Evolutionary conservation across 2,888 invertebrate species (phyloP), one percentile per base, ranked within the genome.

Genomic region (Phortica magna): DNA sequence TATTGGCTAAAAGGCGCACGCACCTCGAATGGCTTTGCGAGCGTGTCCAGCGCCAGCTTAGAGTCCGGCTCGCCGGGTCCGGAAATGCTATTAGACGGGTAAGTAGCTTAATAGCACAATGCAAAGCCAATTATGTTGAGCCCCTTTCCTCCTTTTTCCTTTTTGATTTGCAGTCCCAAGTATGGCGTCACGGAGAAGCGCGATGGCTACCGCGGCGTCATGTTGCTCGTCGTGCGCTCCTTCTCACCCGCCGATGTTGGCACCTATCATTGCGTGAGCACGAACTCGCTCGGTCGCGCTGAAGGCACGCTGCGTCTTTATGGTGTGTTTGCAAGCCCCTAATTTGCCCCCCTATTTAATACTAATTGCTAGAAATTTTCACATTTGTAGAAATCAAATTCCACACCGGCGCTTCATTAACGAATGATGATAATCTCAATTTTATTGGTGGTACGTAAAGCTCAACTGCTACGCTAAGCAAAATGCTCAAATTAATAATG

Each of bases 61-160:
- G 92, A 92, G 79, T 79, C 89, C 2, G 91, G 91, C n/a, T 92
- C 91, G 72, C 91, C 91, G 0, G 89, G 92, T 0, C 92, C 92
- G 10, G 96, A 96, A 91, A 96, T 96, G 95, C 92, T 96, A n/a
- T 92, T 96, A 17, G 96, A 96, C 90, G 96, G 96, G 96, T 96
- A 91, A 94, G 94, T 91, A 1, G 14, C 0, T 2, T 48, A 48
- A 48, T 4, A 4, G 31, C 31, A 48, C 48, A 48, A 48, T 2
- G 48, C 48, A 1, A 48, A 48, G 48, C 31, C 31, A 31, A 48
- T 48, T 48, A 9, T 48, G 9, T n/a, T n/a, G n/a, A n/a, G n/a
- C n/a, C n/a, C n/a, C n/a, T n/a, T 43, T 43, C 10, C 6, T 43
- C 10, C 10, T 39, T 7, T 22, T 48, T 57, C 2, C 12, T 55